Evolutionary conservation across 2,113 vertebrate species (phyloP), one percentile per base, ranked within the genome.

Genomic region (Monopterus albus): DNA sequence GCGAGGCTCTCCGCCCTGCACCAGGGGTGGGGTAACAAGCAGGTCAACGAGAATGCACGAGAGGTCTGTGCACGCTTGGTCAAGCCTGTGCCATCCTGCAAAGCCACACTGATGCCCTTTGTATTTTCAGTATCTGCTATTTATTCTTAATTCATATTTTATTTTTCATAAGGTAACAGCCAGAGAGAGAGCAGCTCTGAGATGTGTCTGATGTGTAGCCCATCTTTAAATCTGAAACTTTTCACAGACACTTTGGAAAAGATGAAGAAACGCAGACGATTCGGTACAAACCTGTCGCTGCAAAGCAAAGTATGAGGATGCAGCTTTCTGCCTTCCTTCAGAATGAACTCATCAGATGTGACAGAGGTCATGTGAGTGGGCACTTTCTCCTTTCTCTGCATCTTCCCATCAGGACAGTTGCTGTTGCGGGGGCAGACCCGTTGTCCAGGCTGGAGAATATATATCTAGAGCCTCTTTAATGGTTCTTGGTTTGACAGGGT

Each of bases 321-420:
- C n/a, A 50, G 2, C n/a, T 51, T 14, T 42, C 31, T 59, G 38
- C 20, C 45, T 28, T 33, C 26, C 8, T 47, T 42, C 21, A 20
- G 55, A 43, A 43, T 55, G 39, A 1, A 87, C 80, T 26, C 72
- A 86, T 85, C 57, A 66, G 36, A 12, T 6, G 36, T 74, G 81
- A 83, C 86, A 89, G 84, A 88, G 87, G 82, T 86, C 80, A 72
- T 84, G 84, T 84, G 86, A 85, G 83, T 66, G 71, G 75, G 50
- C 80, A 87, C 86, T 91, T 84, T 85, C 81, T 81, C 77, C 86
- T 91, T 84, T 85, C 81, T 81, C 77, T 56, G 58, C 28, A 11
- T 79, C 65, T 53, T 15, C 58, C 21, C 29, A 39, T 63, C 46
- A 43, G 35, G n/a, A 45, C 69, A 82, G 72, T 11, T 57, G 50